Evolutionary conservation across 1,140 invertebrate species (phyloP), one percentile per base, ranked within the genome.

Genomic region (Drosophila saltans): DNA sequence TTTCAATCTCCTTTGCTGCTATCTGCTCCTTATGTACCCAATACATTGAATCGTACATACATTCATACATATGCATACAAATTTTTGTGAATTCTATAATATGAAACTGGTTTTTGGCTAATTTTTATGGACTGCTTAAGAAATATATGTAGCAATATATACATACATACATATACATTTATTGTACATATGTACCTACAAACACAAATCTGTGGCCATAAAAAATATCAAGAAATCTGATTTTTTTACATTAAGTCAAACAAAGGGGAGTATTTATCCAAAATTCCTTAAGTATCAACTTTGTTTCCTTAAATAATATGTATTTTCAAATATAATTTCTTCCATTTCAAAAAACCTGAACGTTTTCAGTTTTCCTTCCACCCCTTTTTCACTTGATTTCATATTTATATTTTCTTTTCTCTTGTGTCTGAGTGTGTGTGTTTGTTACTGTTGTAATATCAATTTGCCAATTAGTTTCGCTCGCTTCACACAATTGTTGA

Each of bases 31-130:
- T 36, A 48, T 55, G 45, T 16, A 59, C 48, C 33, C 6, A 6
- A 57, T 28, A 30, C 26, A 5, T 16, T 26, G 11, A 7, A 33
- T 26, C 4, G 56, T 11, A 57, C 6, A 57, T 30, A 33, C 9
- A 11, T 40, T 2, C 28, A n/a, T 2, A 57, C 11, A 57, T 40
- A 57, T 8, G 3, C 36, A 8, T 39, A 39, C 7, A 40, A 40
- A 40, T 71, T 78, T 78, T 78, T 48, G 75, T 77, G 75, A 66
- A 78, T 78, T 78, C 75, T 78, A 78, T 76, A 77, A 36, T 36
- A 36, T 36, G 1, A 77, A 78, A 78, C 75, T 78, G 75, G 75
- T 76, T 78, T 76, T 69, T 69, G 24, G 57, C 6, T 6, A 36
- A 7, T 3, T 75, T 76, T 67, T 62, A 52, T 55, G 72, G 55